Evolutionary conservation across 2,797 vertebrate genomes (phyloP), one percentile per base, ranked within the genome.

Genomic region (Pseudochirops cupreus): DNA sequence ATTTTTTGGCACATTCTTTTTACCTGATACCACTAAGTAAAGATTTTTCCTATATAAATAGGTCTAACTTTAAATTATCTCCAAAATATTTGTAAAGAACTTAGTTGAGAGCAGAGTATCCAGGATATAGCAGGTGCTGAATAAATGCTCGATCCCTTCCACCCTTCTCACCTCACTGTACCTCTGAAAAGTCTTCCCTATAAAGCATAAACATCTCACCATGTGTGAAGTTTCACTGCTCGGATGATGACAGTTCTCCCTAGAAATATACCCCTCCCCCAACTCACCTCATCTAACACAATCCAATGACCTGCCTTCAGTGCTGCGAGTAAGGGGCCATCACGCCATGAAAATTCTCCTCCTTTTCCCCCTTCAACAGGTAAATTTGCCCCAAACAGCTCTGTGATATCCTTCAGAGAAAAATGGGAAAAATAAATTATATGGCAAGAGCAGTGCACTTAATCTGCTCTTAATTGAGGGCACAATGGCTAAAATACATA

Each of bases 291-390:
- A 97, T 99, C 99, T 93, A 99, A 98, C 13, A 99, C 99, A 91
- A 99, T 99, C 99, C 99, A 99, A 97, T 99, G 99, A 26, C 99
- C 99, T 92, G 99, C 99, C 97, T 99, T 99, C 96, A 99, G 96
- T 39, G 99, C 99, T 91, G 99, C 99, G 96, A 99, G 97, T 18
- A 99, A 98, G 0, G 99, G 99, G 59, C 99, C 99, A 92, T 99
- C 99, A 9, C 99, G 99, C 99, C 99, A 99, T 0, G 99, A 99
- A 98, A 99, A 99, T 98, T 99, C 99, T 96, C 99, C 99, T 93
- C 99, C 99, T 96, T 99, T 99, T 9, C 99, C 99, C 67, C 99
- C 99, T 98, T 99, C 99, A 94, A 99, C 99, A n/a, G 99, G 99
- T 57, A 99, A 99, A 97, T 99, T 99, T 13, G 99, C 99, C 92